Conservation (phyloP, 2,888 invertebrate genomes). For the Eudiplozoon nipponicum region DNA sequence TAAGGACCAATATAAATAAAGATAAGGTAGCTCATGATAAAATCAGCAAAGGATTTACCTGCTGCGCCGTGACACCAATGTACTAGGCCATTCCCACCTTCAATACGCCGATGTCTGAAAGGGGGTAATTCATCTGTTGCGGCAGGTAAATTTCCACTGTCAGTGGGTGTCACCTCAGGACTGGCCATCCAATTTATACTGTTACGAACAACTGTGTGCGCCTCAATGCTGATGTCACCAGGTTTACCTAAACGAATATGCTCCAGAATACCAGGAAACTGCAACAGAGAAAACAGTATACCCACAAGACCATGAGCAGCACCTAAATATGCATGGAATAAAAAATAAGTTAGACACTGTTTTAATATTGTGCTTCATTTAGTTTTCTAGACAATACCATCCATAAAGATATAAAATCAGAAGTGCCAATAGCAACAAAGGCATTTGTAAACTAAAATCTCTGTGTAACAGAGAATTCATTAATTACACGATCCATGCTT, state of each 20-base stretch:
- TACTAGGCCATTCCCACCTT: slow-evolving; percentile 36
- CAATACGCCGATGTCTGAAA: too few species aligned
- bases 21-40: too few species aligned
- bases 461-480: too few species aligned
- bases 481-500: too few species aligned
- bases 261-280: slow-evolving; percentile 33
- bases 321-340: slow-evolving; percentile 25
- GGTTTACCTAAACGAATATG: too few species aligned
- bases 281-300: slow-evolving; percentile 37
- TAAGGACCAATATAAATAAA: too few species aligned
- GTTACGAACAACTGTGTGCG: slow-evolving; percentile 34
- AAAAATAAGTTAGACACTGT: slow-evolving; percentile 5
- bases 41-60: too few species aligned
- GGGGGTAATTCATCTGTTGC: slow-evolving; percentile 5
- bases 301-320: slow-evolving; percentile 35
- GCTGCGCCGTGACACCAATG: slow-evolving; percentile 72
- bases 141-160: slow-evolving; percentile 43
- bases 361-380: too few species aligned
- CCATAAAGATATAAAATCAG: too few species aligned
- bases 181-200: slow-evolving; percentile 37
- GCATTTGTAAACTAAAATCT: too few species aligned
- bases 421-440: too few species aligned
- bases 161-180: slow-evolving; percentile 35
- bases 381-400: too few species aligned
- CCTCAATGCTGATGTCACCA: slow-evolving; percentile 31